Percentiles rank a stretch among this genome's conserved stretches.
Conservation (phyloP, 2,113 vertebrate species). For the Turnix velox region DNA sequence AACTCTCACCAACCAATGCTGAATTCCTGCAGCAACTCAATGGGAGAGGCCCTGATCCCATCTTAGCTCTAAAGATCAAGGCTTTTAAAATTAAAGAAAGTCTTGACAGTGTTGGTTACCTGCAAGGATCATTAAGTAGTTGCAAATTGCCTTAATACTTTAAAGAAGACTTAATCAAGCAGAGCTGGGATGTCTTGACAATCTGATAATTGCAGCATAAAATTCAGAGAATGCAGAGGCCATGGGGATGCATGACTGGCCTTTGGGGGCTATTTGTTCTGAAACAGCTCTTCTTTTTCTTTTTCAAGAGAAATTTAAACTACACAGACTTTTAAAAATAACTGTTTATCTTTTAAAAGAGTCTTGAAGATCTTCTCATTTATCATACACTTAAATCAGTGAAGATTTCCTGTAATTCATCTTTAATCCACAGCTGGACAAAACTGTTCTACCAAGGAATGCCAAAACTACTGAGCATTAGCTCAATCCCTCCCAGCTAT, state of each 20-base stretch:
- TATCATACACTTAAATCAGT: not conserved
- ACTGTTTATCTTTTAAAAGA: conserved; percentile 32
- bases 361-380: not conserved
- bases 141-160: conserved; percentile 33
- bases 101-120: not conserved
- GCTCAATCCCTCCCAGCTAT: not conserved
- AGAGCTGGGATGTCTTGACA: not conserved
- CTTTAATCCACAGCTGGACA: not conserved
- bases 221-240: conserved; percentile 36
- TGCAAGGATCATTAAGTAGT: conserved; percentile 8
- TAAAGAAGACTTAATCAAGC: conserved; percentile 40
- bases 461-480: not conserved
- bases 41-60: not conserved
- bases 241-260: not conserved
- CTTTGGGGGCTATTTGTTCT: not conserved
- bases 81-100: not conserved
- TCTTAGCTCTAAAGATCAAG: not conserved
- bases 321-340: conserved; percentile 3
- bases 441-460: not conserved
- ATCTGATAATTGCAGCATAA: conserved; percentile 31
- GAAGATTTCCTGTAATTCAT: conserved; percentile 41
- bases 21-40: not conserved
- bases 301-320: conserved; percentile 27
- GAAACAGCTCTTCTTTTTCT: not conserved
- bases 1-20: accelerated